These are phyloP conservation scores for Anthoscopus minutus DNA, from an alignment of 2,113 vertebrate genomes.

Conservation along the genomic window DNA sequence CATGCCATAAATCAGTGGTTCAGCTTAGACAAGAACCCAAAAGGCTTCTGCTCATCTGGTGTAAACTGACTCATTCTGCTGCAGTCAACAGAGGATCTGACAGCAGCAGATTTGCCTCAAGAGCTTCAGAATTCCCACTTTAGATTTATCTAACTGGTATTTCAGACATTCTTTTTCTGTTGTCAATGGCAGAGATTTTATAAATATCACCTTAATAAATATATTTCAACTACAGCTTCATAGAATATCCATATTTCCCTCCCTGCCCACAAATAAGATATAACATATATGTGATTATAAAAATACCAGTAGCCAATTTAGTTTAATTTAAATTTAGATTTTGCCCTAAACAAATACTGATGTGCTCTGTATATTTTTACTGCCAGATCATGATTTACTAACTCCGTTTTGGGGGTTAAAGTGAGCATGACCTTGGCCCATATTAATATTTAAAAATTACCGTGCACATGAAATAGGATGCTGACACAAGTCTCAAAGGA, in stretches of 20 bases:
- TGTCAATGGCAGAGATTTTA: background rate
- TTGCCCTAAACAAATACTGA: slow-evolving; percentile 60
- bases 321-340: slow-evolving; percentile 63
- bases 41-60: slow-evolving; percentile 35
- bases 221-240: background rate
- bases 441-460: slow-evolving; percentile 65
- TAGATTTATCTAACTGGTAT: background rate
- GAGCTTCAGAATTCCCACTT: slow-evolving; percentile 19
- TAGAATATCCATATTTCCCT: background rate
- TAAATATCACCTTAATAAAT: background rate
- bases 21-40: background rate
- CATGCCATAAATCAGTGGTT: slow-evolving; percentile 24
- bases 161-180: background rate
- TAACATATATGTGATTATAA: background rate
- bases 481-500: slow-evolving; percentile 69
- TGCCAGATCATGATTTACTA: slow-evolving; percentile 57
- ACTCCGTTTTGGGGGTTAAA: slow-evolving; percentile 47
- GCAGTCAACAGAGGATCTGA: slow-evolving; percentile 9
- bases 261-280: background rate
- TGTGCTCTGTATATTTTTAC: slow-evolving; percentile 39
- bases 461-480: slow-evolving; percentile 61
- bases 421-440: slow-evolving; percentile 37
- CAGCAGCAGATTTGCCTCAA: slow-evolving; percentile 17
- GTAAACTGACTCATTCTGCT: background rate
- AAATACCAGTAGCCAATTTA: slow-evolving; percentile 7